Evolutionary conservation across 2,888 invertebrate species (phyloP).

Genomic region (Elegia similella): DNA sequence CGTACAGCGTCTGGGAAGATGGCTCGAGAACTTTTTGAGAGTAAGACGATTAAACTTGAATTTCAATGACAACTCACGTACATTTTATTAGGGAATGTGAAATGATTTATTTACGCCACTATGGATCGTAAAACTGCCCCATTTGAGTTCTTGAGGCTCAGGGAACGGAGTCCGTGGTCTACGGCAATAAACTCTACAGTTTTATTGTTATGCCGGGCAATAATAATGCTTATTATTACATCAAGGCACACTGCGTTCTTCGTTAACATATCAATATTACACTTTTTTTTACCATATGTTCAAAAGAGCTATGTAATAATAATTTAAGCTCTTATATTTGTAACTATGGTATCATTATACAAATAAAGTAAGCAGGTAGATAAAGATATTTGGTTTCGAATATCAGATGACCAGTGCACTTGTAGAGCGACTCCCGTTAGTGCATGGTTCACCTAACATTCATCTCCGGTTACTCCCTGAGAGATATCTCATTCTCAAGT

Average conservation of each 20-base stretch:
- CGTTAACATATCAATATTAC: constrained; percentile 20
- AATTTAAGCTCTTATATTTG: background rate
- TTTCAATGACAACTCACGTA: constrained; percentile 17
- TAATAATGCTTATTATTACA: constrained; percentile 51
- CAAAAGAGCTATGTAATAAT: constrained; percentile 8
- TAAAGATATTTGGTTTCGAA: constrained; percentile 53
- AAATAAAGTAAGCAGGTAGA: constrained; percentile 23
- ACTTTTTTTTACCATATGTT: constrained; percentile 18
- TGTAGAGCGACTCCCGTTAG: constrained; percentile 70
- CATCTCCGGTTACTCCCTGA: constrained; percentile 55
- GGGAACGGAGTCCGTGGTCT: constrained; percentile 45
- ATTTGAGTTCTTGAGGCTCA: constrained; percentile 54
- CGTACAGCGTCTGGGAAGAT: background rate
- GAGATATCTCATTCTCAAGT: constrained; percentile 10
- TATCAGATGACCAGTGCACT: constrained; percentile 68
- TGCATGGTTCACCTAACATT: constrained; percentile 63
- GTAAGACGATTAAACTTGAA: background rate
- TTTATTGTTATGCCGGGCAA: constrained; percentile 57
- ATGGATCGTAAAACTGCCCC: constrained; percentile 52
- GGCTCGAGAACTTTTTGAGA: background rate
- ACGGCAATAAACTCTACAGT: constrained; percentile 57
- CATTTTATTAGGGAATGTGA: constrained; percentile 34
- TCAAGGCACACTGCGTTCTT: constrained; percentile 34
- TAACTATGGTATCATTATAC: constrained; percentile 17
- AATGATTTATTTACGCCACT: constrained; percentile 58